Percentiles rank a stretch among this genome's conserved stretches.
Conservation (phyloP, 2,113 vertebrate genomes). For the Bungarus multicinctus region DNA sequence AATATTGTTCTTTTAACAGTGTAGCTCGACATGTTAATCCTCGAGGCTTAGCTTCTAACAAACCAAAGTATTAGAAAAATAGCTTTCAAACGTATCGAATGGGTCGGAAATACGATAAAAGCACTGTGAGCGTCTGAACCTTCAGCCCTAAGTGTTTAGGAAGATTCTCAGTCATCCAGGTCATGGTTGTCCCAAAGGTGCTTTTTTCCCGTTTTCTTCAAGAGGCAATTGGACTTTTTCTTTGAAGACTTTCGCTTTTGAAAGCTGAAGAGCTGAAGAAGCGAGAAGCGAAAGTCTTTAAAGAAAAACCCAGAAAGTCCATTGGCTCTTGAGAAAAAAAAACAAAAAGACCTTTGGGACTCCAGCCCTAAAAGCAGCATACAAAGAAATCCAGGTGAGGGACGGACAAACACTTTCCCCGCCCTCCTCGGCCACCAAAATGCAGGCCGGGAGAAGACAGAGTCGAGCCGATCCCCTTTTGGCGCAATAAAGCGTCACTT, state of each 20-base stretch:
- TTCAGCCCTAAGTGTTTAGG: background rate
- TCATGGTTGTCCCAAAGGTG: too few species aligned
- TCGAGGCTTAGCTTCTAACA: background rate
- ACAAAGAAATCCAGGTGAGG: background rate
- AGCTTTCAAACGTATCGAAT: background rate
- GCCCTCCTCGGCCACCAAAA: background rate
- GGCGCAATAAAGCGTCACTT: background rate
- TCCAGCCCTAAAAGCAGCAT: background rate
- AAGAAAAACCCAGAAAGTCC: too few species aligned
- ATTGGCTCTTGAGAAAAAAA: too few species aligned
- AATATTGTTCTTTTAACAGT: background rate
- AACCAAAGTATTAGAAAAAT: background rate
- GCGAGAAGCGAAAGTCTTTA: too few species aligned
- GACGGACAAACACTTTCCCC: background rate
- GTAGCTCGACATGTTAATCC: background rate
- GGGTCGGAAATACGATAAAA: background rate
- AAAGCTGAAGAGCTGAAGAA: too few species aligned
- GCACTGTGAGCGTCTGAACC: background rate
- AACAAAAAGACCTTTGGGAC: too few species aligned
- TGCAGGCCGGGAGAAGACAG: background rate
- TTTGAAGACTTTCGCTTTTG: too few species aligned
- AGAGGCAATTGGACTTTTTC: too few species aligned
- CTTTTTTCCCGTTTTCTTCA: too few species aligned
- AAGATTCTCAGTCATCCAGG: too few species aligned
- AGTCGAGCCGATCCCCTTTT: background rate